Evolutionary conservation across 1,140 invertebrate species (phyloP), one percentile per base, ranked within the genome.

Genomic region (Drosophila miranda): DNA sequence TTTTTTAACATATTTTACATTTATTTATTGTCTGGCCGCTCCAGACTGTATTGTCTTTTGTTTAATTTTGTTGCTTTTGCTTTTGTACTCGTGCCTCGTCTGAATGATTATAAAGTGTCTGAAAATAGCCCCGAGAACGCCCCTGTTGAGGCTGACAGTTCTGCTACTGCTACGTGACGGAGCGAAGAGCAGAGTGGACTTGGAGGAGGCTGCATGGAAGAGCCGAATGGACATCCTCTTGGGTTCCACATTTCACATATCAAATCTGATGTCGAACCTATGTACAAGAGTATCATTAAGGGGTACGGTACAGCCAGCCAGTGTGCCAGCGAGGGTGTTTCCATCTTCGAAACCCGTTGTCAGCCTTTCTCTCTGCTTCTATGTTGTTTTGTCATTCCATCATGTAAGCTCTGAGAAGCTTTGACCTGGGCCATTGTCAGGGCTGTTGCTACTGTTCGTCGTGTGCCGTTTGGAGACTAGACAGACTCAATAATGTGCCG

Each of bases 91-190:
- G 66, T 78, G 69, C 64, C 56, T 83, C 64, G 44, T 50, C 63
- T 56, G 43, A 64, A 49, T 76, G 44, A 69, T 86, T 77, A 73
- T 69, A 74, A 71, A 56, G 51, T 42, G 48, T 76, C 80, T 84
- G 63, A 84, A 86, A 81, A 84, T 84, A 84, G 80, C 34, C 51
- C 43, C 42, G 26, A 67, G 30, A 55, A 55, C 41, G 42, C 30
- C 66, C 34, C 70, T 26, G 48, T 11, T 26, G 52, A 46, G 8
- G 58, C 54, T 26, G 55, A 51, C 51, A 14, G 38, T 26, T 26
- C 38, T 53, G 9, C 23, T 28, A 28, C 28, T 28, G 6, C 28
- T 28, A 28, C 34, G 34, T 38, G 34, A 38, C 34, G 5, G 23
- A 23, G 23, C 23, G 23, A 5, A 23, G 6, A 51, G 28, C 8